Evolutionary conservation across 2,113 vertebrate species (phyloP).

Genomic region (Silurus asotus): DNA sequence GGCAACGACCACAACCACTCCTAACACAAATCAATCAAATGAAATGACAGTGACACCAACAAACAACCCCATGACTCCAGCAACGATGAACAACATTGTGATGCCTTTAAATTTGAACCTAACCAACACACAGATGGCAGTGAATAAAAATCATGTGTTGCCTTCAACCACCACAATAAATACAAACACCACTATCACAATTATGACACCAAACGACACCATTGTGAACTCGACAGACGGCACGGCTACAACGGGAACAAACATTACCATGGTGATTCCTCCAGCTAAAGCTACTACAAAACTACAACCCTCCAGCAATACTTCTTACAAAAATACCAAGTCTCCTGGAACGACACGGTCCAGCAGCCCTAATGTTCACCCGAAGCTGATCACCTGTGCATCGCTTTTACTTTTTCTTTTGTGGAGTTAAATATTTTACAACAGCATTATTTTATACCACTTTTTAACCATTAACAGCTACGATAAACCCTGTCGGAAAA

Average conservation of each 20-base stretch:
- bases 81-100: neutral
- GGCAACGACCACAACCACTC: neutral
- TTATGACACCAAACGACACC: neutral
- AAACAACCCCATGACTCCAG: neutral
- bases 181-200: neutral
- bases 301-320: neutral
- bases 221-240: neutral
- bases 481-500: neutral
- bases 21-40: neutral
- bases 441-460: too few relatives aligned
- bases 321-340: neutral
- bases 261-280: neutral
- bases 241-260: neutral
- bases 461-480: neutral
- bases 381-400: neutral
- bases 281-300: neutral
- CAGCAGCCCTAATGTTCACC: conserved; percentile 6
- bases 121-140: neutral
- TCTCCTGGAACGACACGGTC: neutral
- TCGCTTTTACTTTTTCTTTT: neutral
- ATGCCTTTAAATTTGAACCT: neutral
- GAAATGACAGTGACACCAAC: neutral
- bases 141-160: neutral
- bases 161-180: neutral
- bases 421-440: neutral